Evolutionary conservation across 2,888 invertebrate genomes (phyloP), one percentile per base, ranked within the genome.

Genomic region (Sarcophaga subvicina): DNA sequence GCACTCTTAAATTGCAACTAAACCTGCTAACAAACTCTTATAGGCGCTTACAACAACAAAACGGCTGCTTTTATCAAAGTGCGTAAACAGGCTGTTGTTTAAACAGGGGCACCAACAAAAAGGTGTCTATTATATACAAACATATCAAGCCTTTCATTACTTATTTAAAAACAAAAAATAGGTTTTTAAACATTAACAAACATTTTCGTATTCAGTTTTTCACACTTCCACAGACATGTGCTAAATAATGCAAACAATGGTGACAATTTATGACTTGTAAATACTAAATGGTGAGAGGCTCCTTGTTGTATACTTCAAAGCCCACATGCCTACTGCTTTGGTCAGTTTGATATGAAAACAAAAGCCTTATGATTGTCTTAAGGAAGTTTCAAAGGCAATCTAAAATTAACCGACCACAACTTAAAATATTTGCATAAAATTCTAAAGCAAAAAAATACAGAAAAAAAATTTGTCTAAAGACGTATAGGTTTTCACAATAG

Each of bases 261-360:
- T 84, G 78, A 71, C 75, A 84, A 84, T 87, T 87, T 87, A 87
- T 81, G 82, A 83, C 76, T 82, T 54, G 47, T 76, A 76, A 62
- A 66, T 80, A 25, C 72, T 63, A 67, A 45, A 80, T 25, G n/a
- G n/a, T 37, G 25, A 69, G 45, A 71, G 37, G 37, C 37, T 37
- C 37, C 37, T 37, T 37, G 1, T 37, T 1, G 37, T 37, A 37
- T 37, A 37, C 37, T 37, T 37, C 12, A 47, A 69, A 77, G 49
- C 75, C 66, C 80, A 70, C 71, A 78, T 78, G 70, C 77, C 63
- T 78, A 45, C 59, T 11, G 20, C 70, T 70, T 70, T 59, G 75
- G 70, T 71, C 70, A 75, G 64, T 80, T 75, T 75, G 59, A 75
- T 59, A 73, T 54, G 27, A 69, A 37, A 75, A 70, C 75, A 70